Evolutionary conservation across 2,888 invertebrate species (phyloP), one percentile per base, ranked within the genome.

Genomic region (Harmothoe impar): DNA sequence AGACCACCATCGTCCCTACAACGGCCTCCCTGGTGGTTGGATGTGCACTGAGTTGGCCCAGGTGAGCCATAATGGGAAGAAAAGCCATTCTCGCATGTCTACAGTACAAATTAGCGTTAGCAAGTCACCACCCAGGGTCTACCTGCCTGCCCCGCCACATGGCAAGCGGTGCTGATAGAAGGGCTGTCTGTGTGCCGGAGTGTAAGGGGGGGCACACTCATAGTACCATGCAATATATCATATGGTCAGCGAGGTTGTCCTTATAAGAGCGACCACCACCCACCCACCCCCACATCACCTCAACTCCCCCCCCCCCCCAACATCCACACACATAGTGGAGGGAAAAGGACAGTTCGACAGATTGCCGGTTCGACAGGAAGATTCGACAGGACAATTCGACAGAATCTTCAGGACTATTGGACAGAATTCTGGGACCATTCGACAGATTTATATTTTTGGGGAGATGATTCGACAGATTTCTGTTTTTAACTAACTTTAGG

Each of bases 21-120:
- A 77, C 31, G 0, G 20, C 77, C 77, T 29, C 25, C 17, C 77
- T 25, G 3, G 3, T 62, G 62, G 62, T n/a, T 20, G 62, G 23
- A 62, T 62, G 43, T 62, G 72, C 72, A 72, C 72, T 25, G 72
- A 72, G 29, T 29, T 72, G 72, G 72, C 72, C 72, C 72, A 72
- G 72, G 72, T 72, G 72, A 72, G 72, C 72, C n/a, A 72, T 72
- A 72, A 72, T 72, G 25, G 72, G 31, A 62, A 25, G 72, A 29
- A 72, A 72, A 72, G 72, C 72, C 31, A 29, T 72, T 25, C 72
- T 72, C 72, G 72, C 72, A 29, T 72, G 72, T 29, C 72, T 72
- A 29, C 29, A n/a, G 72, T 72, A 72, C 31, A 72, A 72, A 72
- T 72, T 72, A 72, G 31, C 72, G 72, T 72, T 72, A 72, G 31